A percentile compares a stretch with the other conserved stretches of the same genome.
Evolutionary conservation across 2,888 invertebrate genomes (phyloP).

Genomic region (Agonum fuliginosum): DNA sequence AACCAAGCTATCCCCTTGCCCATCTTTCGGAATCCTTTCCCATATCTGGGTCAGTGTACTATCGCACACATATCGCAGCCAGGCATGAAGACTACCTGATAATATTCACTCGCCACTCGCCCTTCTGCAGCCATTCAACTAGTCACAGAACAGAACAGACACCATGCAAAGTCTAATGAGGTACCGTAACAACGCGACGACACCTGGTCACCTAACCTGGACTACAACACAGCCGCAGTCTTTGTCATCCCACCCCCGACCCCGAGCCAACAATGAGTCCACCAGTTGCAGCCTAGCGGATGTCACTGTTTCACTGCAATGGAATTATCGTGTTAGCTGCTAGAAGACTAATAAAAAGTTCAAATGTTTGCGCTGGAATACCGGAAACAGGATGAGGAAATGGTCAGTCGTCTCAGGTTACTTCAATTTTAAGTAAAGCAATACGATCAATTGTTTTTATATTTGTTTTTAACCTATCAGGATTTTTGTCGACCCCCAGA

Average conservation of each 20-base stretch:
- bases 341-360: no score
- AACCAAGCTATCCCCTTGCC: neutral
- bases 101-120: neutral
- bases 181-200: neutral
- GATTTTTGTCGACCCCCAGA: no score
- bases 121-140: no score
- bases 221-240: neutral
- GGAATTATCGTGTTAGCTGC: neutral
- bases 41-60: constrained; percentile 30
- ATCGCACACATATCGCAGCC: neutral
- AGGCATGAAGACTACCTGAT: constrained; percentile 13
- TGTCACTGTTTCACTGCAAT: neutral
- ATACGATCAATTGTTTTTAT: no score
- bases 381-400: no score
- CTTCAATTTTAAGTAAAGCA: no score
- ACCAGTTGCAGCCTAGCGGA: neutral
- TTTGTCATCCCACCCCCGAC: neutral
- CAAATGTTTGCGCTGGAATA: no score
- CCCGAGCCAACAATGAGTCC: neutral
- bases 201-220: constrained; percentile 3
- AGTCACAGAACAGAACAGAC: no score
- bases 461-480: no score
- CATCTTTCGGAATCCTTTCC: neutral
- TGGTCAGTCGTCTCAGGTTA: no score
- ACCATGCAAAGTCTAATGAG: constrained; percentile 16